phyloP scores from a whole-genome alignment of 2,113 vertebrate genomes.

The Caranx ignobilis region DNA sequence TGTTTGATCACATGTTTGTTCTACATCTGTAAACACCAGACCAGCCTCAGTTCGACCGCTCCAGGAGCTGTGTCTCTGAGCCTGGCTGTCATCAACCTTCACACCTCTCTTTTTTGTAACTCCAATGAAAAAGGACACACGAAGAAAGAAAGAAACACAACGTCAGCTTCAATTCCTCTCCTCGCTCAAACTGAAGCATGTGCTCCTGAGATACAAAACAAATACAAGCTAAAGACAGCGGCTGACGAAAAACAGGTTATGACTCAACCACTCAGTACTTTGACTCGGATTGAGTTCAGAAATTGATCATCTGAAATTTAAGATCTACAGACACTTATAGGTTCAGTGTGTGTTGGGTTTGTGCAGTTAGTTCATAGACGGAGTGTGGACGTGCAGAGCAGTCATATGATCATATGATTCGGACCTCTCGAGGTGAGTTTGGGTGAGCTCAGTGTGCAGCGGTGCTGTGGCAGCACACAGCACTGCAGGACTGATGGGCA shows the following conservation, averaged over 20 bases:
- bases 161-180: conserved; percentile 2
- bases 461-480: conserved; percentile 40
- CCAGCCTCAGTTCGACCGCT: background rate
- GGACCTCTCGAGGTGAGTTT: conserved; percentile 52
- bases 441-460: conserved; percentile 60
- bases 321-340: background rate
- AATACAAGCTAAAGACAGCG: background rate
- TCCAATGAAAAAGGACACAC: background rate
- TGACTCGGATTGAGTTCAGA: conserved; percentile 8
- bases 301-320: background rate
- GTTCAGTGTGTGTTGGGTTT: background rate
- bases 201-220: background rate
- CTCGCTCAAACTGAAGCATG: background rate
- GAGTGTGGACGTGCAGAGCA: conserved; percentile 22
- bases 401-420: conserved; percentile 59
- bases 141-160: background rate
- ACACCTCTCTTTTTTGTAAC: background rate
- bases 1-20: too few relatives aligned
- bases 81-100: conserved; percentile 14
- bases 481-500: conserved; percentile 52
- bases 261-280: background rate
- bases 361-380: conserved; percentile 5
- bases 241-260: too few relatives aligned
- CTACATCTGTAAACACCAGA: background rate
- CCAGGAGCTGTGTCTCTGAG: background rate